Percentiles rank a stretch among this genome's conserved stretches.
Evolutionary conservation across 2,113 vertebrate species (phyloP).

Genomic region (Carollia perspicillata): DNA sequence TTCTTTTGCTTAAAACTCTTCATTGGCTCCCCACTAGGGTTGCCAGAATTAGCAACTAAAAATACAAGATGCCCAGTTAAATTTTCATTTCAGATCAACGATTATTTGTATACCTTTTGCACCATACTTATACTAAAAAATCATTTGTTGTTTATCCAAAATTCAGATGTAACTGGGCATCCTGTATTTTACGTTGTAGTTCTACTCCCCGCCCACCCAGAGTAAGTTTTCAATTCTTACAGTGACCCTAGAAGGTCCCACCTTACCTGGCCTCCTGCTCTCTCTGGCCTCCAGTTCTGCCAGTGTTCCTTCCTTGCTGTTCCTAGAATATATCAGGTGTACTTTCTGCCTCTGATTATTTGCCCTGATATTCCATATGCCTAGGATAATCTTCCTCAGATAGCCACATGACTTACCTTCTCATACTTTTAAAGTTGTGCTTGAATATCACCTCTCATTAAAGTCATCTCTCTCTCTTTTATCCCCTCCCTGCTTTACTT

Average conservation of each 20-base stretch:
- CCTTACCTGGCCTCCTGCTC: neutral
- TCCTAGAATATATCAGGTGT: neutral
- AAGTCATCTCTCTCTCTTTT: neutral
- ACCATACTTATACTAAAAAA: neutral
- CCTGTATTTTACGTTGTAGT: neutral
- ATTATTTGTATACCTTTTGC: neutral
- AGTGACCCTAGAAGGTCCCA: too few relatives aligned
- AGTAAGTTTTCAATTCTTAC: neutral
- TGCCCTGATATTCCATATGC: neutral
- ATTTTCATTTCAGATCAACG: neutral
- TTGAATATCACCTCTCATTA: neutral
- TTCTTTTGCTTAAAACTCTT: neutral
- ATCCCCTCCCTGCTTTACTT: neutral
- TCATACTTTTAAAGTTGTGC: neutral
- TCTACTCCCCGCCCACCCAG: neutral
- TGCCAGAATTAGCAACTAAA: neutral
- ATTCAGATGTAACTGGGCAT: neutral
- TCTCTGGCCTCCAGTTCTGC: neutral
- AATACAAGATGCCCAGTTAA: neutral
- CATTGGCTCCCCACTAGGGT: rapidly evolving
- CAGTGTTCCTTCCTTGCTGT: neutral
- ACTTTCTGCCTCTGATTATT: neutral
- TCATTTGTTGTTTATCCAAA: neutral
- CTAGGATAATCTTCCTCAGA: neutral
- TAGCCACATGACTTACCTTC: neutral